These are phyloP conservation scores for Clangula hyemalis DNA, from an alignment of 2,797 vertebrate genomes.

Conservation along the genomic window DNA sequence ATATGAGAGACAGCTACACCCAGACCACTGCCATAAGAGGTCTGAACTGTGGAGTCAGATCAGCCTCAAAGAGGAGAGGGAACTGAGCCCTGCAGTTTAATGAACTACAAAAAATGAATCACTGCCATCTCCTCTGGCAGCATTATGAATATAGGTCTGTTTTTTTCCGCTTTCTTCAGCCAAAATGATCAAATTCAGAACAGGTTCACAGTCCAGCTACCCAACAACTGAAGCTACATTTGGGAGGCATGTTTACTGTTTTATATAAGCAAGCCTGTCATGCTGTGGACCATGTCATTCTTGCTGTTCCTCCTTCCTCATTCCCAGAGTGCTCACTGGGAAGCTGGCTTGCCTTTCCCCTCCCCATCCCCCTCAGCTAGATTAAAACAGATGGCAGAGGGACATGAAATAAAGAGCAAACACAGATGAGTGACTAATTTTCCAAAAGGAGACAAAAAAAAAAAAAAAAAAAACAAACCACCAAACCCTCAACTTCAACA, in stretches of 20 bases:
- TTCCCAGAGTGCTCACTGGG: background rate
- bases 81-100: background rate
- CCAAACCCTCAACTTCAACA: background rate
- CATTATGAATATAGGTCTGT: background rate
- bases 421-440: conserved; percentile 30
- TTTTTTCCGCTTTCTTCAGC: background rate
- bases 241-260: background rate
- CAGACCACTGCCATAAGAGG: background rate
- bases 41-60: background rate
- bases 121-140: background rate
- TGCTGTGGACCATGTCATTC: background rate
- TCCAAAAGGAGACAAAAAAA: background rate
- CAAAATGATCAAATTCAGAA: background rate
- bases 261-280: background rate
- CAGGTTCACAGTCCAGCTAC: background rate
- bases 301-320: background rate
- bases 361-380: background rate
- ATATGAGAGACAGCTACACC: background rate
- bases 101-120: background rate
- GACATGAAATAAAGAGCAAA: conserved; percentile 38
- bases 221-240: background rate
- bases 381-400: conserved; percentile 55
- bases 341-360: background rate
- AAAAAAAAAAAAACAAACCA: no score
- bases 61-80: background rate